Evolutionary conservation across 2,113 vertebrate genomes (phyloP).

Genomic region (Lepisosteus oculatus): DNA sequence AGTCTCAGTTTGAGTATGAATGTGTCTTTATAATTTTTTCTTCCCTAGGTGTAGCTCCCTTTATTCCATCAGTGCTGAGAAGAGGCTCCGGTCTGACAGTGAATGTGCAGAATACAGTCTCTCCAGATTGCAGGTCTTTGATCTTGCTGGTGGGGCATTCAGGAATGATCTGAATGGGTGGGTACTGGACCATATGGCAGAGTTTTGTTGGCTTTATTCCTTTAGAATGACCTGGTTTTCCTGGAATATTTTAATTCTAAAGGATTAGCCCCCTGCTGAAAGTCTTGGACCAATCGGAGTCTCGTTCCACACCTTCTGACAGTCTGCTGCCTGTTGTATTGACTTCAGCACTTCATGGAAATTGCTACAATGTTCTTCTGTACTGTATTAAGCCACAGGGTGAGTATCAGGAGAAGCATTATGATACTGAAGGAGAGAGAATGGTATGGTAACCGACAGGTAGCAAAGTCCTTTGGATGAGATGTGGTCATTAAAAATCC

Average conservation of each 20-base stretch:
- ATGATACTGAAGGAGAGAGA: no score
- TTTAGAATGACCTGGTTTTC: background rate
- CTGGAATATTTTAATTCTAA: background rate
- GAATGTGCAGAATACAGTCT: constrained; percentile 33
- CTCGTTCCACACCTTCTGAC: background rate
- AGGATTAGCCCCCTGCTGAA: constrained; percentile 54
- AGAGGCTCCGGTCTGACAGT: constrained; percentile 33
- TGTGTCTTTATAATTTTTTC: background rate
- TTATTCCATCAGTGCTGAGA: constrained; percentile 63
- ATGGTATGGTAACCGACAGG: no score
- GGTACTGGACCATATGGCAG: background rate
- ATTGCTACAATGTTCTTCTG: constrained; percentile 53
- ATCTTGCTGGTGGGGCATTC: constrained; percentile 47
- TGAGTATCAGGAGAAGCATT: constrained; percentile 19
- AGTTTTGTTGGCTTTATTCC: no score
- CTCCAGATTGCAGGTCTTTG: constrained; percentile 65
- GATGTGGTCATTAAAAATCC: no score
- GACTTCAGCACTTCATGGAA: constrained; percentile 51
- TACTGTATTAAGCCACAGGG: constrained; percentile 55
- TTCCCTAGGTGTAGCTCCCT: constrained; percentile 49
- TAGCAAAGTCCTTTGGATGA: no score
- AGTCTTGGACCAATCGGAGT: constrained; percentile 30
- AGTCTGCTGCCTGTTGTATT: constrained; percentile 48
- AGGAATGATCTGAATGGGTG: constrained; percentile 41
- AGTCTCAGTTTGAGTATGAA: no score